Percentiles rank a stretch among this genome's conserved stretches.
phyloP scores from a whole-genome alignment of 2,113 vertebrate genomes.

The Nerophis lumbriciformis region DNA sequence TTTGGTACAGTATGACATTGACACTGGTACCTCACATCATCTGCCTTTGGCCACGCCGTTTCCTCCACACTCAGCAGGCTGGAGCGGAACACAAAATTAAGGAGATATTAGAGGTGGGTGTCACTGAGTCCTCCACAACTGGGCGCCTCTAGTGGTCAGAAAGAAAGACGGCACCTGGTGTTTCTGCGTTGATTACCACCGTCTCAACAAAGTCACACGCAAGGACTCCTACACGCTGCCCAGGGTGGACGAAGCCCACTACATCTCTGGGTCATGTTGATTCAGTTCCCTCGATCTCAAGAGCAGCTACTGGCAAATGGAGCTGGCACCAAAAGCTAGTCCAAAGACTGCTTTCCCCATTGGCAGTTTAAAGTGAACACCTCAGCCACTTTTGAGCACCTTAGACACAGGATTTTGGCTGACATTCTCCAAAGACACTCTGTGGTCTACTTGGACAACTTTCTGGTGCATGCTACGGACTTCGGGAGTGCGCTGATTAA shows the following conservation, averaged over 20 bases:
- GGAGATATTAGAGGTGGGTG: neutral
- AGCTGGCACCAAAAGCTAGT: neutral
- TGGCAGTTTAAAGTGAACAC: no score
- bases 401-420: neutral
- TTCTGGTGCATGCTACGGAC: neutral
- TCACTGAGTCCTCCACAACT: neutral
- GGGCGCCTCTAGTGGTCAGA: neutral
- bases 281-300: neutral
- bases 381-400: neutral
- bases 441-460: neutral
- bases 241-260: neutral
- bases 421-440: neutral
- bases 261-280: neutral
- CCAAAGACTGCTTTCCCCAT: neutral
- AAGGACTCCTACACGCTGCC: slow-evolving; percentile 1
- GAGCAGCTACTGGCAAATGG: neutral
- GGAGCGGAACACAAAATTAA: neutral
- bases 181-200: neutral
- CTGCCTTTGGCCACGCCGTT: neutral
- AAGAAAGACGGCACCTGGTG: neutral
- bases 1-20: neutral
- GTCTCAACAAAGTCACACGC: neutral
- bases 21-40: neutral
- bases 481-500: neutral
- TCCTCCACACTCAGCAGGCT: neutral